Conservation (phyloP, 37 sponge, comb jelly and placozoan genomes). For the Beroe ovata region DNA sequence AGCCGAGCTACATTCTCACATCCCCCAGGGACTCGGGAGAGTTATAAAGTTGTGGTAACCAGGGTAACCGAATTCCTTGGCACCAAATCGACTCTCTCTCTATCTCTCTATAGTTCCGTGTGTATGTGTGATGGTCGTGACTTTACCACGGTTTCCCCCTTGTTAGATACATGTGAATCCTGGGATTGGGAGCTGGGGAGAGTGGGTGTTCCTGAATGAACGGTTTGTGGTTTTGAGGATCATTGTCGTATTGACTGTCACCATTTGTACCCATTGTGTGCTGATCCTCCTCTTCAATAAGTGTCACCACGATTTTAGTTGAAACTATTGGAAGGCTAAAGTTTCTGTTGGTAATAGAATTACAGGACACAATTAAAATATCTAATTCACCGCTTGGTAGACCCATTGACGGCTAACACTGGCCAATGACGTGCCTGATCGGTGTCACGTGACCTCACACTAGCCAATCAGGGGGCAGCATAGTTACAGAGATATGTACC, state of each 20-base stretch:
- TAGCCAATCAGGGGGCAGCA: conserved; percentile 29
- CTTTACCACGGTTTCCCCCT: neutral
- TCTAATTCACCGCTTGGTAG: conserved; percentile 24
- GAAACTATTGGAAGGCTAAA: neutral
- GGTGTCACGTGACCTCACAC: neutral
- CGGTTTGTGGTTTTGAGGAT: too few relatives aligned
- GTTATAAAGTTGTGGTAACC: neutral
- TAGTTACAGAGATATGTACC: too few relatives aligned
- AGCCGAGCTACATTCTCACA: too few relatives aligned
- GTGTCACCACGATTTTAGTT: too few relatives aligned
- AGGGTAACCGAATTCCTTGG: neutral
- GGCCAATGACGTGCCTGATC: neutral
- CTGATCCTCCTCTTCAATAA: too few relatives aligned
- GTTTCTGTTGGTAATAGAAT: neutral
- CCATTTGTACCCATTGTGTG: too few relatives aligned
- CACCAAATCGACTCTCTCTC: neutral
- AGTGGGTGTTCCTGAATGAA: too few relatives aligned
- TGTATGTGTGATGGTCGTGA: neutral
- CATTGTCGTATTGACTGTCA: neutral
- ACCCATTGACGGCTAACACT: conserved; percentile 13
- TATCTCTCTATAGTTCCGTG: neutral
- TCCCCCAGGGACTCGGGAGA: too few relatives aligned
- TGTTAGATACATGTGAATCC: neutral
- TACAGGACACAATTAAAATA: conserved; percentile 41
- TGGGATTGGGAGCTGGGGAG: too few relatives aligned